phyloP scores from a whole-genome alignment of 2,113 vertebrate genomes.

The Vidua macroura region DNA sequence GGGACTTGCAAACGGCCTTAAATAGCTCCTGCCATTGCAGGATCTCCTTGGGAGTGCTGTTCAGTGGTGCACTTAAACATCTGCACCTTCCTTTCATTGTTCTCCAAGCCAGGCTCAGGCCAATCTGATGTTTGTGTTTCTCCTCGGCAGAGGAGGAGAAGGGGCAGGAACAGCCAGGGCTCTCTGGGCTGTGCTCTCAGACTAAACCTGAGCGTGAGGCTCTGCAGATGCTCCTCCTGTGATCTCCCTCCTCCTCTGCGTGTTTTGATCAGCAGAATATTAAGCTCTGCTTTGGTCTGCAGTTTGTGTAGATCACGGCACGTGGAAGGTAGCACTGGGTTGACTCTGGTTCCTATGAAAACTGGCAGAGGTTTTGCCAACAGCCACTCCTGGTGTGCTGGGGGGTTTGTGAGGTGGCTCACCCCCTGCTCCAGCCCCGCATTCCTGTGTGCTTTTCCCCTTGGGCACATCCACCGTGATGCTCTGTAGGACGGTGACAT shows the following conservation, averaged over 20 bases:
- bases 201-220: accelerated
- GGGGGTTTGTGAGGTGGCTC: not conserved
- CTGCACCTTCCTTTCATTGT: not conserved
- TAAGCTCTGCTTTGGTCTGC: not conserved
- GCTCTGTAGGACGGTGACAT: not conserved
- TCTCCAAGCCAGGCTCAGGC: not conserved
- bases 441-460: accelerated
- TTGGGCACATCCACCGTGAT: accelerated
- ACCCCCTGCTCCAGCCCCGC: not conserved
- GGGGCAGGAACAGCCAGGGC: not conserved
- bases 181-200: not conserved
- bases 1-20: not conserved
- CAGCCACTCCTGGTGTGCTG: not conserved
- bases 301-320: accelerated
- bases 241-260: not conserved
- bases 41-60: not conserved
- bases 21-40: not conserved
- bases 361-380: not conserved
- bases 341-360: accelerated
- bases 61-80: not conserved
- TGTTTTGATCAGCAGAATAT: not conserved
- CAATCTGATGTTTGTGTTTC: not conserved
- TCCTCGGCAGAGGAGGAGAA: not conserved
- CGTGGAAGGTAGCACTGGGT: accelerated
- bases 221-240: not conserved